Conservation (phyloP, 2,113 vertebrate genomes). For the Romanogobio albipinnatus region DNA sequence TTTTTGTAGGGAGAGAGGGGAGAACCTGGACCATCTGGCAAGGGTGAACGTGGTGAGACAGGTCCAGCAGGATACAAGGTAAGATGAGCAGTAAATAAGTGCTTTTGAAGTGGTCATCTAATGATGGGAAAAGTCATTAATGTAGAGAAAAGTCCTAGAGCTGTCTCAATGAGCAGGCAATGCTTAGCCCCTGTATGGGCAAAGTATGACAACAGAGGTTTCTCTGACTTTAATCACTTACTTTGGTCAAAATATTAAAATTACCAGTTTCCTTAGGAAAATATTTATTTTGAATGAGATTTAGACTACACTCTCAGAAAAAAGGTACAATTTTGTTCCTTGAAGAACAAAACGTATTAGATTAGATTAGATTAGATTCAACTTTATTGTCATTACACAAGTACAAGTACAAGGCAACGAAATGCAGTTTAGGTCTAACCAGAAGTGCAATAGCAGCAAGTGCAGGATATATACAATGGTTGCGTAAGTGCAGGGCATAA, state of each 20-base stretch:
- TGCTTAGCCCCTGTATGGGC: no score
- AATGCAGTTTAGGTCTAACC: no score
- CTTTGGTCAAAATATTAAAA: no score
- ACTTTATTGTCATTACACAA: no score
- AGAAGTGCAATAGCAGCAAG: no score
- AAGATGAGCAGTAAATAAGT: constrained; percentile 56
- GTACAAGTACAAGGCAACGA: no score
- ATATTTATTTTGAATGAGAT: constrained; percentile 34
- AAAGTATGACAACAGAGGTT: neutral
- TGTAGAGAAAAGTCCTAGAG: neutral
- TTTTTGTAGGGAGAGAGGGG: constrained; percentile 88
- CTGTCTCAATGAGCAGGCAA: neutral
- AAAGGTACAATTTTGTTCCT: no score
- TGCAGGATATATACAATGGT: no score
- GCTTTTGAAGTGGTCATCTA: neutral
- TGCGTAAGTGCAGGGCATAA: no score
- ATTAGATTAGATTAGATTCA: no score
- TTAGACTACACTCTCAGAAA: neutral
- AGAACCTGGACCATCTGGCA: constrained; percentile 86
- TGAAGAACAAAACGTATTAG: no score
- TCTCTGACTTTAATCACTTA: neutral
- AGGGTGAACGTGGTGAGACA: constrained; percentile 88
- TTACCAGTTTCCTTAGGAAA: constrained; percentile 7
- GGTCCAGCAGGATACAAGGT: constrained; percentile 90
- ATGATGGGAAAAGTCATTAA: neutral